A percentile compares a stretch with the other conserved stretches of the same genome.
These are phyloP conservation scores for Nanorana parkeri DNA, from an alignment of 2,113 vertebrate species.

Conservation along the genomic window DNA sequence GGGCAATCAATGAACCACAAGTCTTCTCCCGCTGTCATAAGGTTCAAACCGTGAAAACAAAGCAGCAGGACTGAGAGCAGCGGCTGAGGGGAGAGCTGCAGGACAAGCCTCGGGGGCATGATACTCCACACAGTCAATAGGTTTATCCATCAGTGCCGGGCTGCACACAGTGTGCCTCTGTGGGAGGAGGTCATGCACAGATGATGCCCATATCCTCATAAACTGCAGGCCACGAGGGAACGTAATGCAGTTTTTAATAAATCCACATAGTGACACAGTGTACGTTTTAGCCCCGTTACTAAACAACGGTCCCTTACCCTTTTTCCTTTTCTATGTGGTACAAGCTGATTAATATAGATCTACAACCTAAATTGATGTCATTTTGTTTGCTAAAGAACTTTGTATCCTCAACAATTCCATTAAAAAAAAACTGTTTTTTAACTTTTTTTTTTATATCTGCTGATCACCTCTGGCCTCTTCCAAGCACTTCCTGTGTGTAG, in stretches of 20 bases:
- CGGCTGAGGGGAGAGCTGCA: slow-evolving; percentile 11
- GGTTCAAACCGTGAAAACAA: slow-evolving; percentile 35
- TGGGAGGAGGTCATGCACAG: slow-evolving; percentile 3
- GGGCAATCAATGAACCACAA: slow-evolving; percentile 43
- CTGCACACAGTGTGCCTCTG: background rate
- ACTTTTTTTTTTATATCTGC: no score
- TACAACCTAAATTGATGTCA: no score
- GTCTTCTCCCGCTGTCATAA: slow-evolving; percentile 38
- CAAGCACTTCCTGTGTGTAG: no score
- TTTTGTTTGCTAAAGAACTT: no score
- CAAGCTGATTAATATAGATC: no score
- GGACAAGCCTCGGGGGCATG: background rate
- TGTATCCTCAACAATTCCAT: no score
- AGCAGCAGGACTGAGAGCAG: slow-evolving; percentile 26
- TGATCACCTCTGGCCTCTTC: no score
- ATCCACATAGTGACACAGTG: background rate
- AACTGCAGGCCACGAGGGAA: background rate
- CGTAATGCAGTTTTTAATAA: slow-evolving; percentile 20
- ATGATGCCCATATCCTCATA: slow-evolving; percentile 10
- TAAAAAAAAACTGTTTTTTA: no score
- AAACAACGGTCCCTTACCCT: no score
- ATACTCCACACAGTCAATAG: slow-evolving; percentile 11
- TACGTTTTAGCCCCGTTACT: background rate
- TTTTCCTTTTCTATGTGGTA: no score
- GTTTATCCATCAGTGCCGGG: background rate